Percentiles rank a stretch among this genome's conserved stretches.
These are phyloP conservation scores for Philypnodon macrostomus DNA, from an alignment of 2,797 vertebrate genomes.

Conservation along the genomic window DNA sequence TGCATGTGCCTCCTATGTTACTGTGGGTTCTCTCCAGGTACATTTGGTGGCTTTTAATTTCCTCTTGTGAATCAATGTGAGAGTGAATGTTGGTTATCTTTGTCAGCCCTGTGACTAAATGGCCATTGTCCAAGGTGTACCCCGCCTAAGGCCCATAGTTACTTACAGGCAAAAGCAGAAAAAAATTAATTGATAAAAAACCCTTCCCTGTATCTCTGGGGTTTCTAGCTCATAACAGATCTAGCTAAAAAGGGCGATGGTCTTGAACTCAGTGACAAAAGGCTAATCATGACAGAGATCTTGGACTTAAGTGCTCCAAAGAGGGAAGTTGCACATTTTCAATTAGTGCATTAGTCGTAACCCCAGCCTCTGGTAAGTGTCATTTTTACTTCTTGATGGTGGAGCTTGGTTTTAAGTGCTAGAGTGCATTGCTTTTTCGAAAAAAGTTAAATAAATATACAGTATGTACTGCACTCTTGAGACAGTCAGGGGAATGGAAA, in stretches of 20 bases:
- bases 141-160: too few relatives aligned
- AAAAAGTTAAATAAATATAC: conserved; percentile 8
- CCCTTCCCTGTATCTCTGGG: conserved; percentile 34
- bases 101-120: too few relatives aligned
- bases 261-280: conserved; percentile 28
- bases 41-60: too few relatives aligned
- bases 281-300: conserved; percentile 56
- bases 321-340: conserved; percentile 28
- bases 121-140: too few relatives aligned
- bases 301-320: conserved; percentile 39
- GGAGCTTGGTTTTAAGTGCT: conserved; percentile 37
- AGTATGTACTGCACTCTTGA: conserved; percentile 13
- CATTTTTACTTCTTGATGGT: conserved; percentile 41
- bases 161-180: too few relatives aligned
- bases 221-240: conserved; percentile 29
- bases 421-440: conserved; percentile 46
- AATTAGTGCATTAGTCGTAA: conserved; percentile 30
- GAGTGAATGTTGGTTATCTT: too few relatives aligned
- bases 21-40: too few relatives aligned
- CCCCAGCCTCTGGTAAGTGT: conserved; percentile 26
- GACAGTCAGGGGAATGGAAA: conserved; percentile 19
- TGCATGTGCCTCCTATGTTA: too few relatives aligned
- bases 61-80: too few relatives aligned
- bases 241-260: conserved; percentile 21
- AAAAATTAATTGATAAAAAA: too few relatives aligned